A percentile compares a stretch with the other conserved stretches of the same genome.
Evolutionary conservation across 2,888 invertebrate species (phyloP).

Genomic region (Elegia similella): DNA sequence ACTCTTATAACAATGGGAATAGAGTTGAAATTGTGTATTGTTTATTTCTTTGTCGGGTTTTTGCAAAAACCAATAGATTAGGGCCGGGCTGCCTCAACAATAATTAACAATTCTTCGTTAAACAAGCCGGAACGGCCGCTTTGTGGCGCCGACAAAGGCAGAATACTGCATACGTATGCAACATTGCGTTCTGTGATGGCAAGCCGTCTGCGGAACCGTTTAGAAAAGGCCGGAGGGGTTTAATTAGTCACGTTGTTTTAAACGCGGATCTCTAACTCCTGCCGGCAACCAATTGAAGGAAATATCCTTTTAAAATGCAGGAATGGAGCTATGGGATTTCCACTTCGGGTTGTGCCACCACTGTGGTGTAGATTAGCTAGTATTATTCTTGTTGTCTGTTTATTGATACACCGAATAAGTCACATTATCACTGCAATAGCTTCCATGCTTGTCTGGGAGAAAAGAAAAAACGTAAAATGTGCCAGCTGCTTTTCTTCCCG

Average conservation of each 20-base stretch:
- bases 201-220: neutral
- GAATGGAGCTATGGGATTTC: neutral
- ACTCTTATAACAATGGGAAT: neutral
- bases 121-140: conserved; percentile 60
- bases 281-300: neutral
- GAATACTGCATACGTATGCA: conserved; percentile 10
- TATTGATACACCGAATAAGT: too few species aligned
- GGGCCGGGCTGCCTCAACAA: conserved; percentile 25
- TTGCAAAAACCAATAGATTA: conserved; percentile 21
- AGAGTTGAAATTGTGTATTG: conserved; percentile 1
- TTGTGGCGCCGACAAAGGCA: conserved; percentile 60
- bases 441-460: too few species aligned
- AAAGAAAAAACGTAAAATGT: too few species aligned
- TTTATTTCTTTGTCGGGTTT: conserved; percentile 7
- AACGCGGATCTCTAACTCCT: neutral
- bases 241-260: conserved; percentile 12
- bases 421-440: too few species aligned
- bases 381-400: too few species aligned
- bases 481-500: too few species aligned
- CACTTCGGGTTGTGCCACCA: too few species aligned
- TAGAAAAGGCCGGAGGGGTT: conserved; percentile 2
- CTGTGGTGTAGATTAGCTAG: too few species aligned
- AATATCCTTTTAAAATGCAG: neutral
- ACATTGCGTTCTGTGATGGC: conserved; percentile 8
- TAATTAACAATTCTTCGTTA: conserved; percentile 74